Evolutionary conservation across 2,797 vertebrate species (phyloP), one percentile per base, ranked within the genome.

Genomic region (Meriones psammophilus): DNA sequence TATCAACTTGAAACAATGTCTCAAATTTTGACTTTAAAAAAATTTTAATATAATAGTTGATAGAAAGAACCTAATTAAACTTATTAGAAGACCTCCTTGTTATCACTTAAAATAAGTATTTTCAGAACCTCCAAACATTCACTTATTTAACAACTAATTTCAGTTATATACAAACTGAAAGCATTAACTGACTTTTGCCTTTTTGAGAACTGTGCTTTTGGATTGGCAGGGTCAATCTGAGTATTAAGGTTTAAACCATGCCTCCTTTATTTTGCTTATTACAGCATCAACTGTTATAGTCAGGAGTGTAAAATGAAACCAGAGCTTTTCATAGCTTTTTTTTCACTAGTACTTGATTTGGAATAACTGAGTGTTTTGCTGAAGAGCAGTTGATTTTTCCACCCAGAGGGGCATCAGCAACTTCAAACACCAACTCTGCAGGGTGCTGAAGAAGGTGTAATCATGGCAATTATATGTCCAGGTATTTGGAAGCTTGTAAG

Each of bases 381-480:
- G n/a, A 73, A 85, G 84, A 96, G 81, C 56, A 78, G 56, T 4
- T 69, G 13, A 96, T 36, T 54, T 94, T 6, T 89, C 74, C 20
- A 91, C 28, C 15, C 76, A 9, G 24, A 93, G n/a, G n/a, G 94
- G 58, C 20, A 88, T 74, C 22, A 86, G 24, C 54, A 93, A 89
- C 56, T 88, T 81, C 18, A 94, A 95, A 98, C 92, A 88, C 93
- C 87, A 22, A 86, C 76, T 92, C 62, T 17, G 56, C 36, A 87
- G 93, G 39, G 84, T 98, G 96, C 94, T 92, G 69, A 89, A 89
- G 96, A 89, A 96, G 95, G 89, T 73, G 79, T 97, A 98, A 97
- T 98, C 24, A 64, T 94, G 73, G 74, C 97, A 98, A 98, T 98
- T 98, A 96, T 97, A 96, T 88, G 79, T 50, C 91, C 95, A 98